A percentile compares a stretch with the other conserved stretches of the same genome.
phyloP scores from a whole-genome alignment of 2,888 invertebrate genomes.

The Colostygia pectinataria region DNA sequence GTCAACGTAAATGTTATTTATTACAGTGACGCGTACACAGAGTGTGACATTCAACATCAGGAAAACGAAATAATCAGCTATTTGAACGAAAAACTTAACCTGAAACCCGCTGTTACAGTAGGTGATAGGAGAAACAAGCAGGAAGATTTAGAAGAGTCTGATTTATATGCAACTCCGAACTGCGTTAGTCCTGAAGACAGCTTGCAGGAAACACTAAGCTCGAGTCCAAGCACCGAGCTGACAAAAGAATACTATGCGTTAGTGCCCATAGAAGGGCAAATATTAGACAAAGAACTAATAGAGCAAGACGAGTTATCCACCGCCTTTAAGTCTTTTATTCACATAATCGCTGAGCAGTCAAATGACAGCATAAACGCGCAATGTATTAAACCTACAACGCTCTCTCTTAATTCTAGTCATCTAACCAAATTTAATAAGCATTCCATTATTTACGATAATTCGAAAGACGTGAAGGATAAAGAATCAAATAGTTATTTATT shows the following conservation, averaged over 20 bases:
- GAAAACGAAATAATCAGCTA: conserved; percentile 75
- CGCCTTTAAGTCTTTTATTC: conserved; percentile 76
- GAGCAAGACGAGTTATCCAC: conserved; percentile 79
- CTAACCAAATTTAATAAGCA: conserved; percentile 65
- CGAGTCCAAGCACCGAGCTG: conserved; percentile 69
- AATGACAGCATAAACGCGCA: conserved; percentile 47
- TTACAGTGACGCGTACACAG: conserved; percentile 77
- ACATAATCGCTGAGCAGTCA: conserved; percentile 53
- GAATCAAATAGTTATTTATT: conserved; percentile 21
- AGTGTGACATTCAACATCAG: conserved; percentile 73
- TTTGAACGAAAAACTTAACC: conserved; percentile 57
- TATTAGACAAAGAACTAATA: conserved; percentile 75
- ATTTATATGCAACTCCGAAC: conserved; percentile 75
- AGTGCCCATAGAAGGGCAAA: conserved; percentile 63
- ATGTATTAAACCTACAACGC: conserved; percentile 62
- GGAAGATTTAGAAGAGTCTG: conserved; percentile 62
- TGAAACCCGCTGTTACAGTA: conserved; percentile 35
- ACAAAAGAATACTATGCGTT: conserved; percentile 71
- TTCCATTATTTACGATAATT: conserved; percentile 70
- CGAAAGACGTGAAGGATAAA: conserved; percentile 46
- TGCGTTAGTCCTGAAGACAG: conserved; percentile 61
- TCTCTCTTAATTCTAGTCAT: conserved; percentile 70
- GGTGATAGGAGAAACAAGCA: conserved; percentile 41
- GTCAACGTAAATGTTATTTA: conserved; percentile 4
- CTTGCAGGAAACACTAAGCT: conserved; percentile 51